A percentile compares a stretch with the other conserved stretches of the same genome.
Evolutionary conservation across 2,797 vertebrate genomes (phyloP).

Genomic region (Leucoraja ocellata): DNA sequence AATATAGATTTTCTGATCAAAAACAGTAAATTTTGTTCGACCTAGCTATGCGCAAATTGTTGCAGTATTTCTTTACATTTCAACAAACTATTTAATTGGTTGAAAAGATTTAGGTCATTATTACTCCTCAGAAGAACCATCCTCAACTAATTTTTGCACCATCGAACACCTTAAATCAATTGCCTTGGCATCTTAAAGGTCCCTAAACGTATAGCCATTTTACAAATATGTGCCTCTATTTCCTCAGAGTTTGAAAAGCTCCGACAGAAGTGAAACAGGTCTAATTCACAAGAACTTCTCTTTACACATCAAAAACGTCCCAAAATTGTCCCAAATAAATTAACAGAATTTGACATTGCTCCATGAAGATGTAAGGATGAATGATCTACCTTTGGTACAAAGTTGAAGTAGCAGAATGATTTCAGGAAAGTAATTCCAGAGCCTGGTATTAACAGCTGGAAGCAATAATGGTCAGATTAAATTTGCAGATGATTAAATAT

Average conservation of each 20-base stretch:
- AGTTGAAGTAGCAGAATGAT: no score
- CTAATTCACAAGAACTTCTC: neutral
- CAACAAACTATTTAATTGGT: neutral
- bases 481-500: no score
- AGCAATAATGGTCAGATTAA: no score
- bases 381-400: no score
- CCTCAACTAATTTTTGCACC: no score
- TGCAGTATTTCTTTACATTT: neutral
- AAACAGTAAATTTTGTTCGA: neutral
- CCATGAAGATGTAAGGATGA: no score
- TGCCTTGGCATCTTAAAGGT: neutral
- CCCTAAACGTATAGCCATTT: neutral
- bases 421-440: no score
- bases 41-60: neutral
- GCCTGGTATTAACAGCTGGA: no score
- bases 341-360: no score
- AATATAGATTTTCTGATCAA: neutral
- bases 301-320: no score
- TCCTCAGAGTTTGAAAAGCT: neutral
- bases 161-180: neutral
- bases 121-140: neutral
- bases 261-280: neutral
- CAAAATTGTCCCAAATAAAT: no score
- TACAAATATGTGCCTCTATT: neutral
- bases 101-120: neutral